These are phyloP conservation scores for Seriola quinqueradiata DNA, from an alignment of 2,113 vertebrate species.

Conservation along the genomic window DNA sequence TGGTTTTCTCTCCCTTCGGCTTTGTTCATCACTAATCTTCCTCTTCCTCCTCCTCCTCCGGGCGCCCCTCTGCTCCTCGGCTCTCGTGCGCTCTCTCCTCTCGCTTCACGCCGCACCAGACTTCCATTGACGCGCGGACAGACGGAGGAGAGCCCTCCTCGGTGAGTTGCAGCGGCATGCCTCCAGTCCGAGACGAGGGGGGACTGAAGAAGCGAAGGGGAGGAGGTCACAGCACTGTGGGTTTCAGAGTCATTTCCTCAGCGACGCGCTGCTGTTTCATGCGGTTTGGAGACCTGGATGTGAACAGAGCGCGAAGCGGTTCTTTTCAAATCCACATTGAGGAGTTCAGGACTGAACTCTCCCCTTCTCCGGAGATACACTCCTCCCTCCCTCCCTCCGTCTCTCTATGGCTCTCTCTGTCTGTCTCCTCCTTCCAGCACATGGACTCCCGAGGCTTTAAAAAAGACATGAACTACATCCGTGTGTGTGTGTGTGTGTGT, in stretches of 20 bases:
- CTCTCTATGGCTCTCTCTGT: slow-evolving; percentile 36
- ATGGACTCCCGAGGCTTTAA: slow-evolving; percentile 54
- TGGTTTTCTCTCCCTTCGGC: slow-evolving; percentile 8
- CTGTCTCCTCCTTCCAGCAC: slow-evolving; percentile 57
- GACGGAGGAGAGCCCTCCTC: slow-evolving; percentile 61
- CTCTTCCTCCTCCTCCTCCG: slow-evolving; percentile 54
- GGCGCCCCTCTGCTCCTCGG: slow-evolving; percentile 35
- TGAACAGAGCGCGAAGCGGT: slow-evolving; percentile 14
- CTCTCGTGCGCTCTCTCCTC: slow-evolving; percentile 47
- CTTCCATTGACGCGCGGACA: slow-evolving; percentile 61
- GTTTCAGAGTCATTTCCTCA: slow-evolving; percentile 47
- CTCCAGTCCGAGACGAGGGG: slow-evolving; percentile 28
- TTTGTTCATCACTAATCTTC: slow-evolving; percentile 44
- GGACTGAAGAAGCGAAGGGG: slow-evolving; percentile 4
- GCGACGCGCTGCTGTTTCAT: slow-evolving; percentile 20
- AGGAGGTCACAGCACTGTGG: slow-evolving; percentile 9
- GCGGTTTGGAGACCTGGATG: slow-evolving; percentile 22
- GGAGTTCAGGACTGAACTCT: slow-evolving; percentile 43
- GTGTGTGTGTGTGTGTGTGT: slow-evolving; percentile 37
- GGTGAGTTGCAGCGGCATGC: slow-evolving; percentile 54
- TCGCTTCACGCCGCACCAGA: slow-evolving; percentile 53
- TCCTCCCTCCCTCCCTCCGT: slow-evolving; percentile 46
- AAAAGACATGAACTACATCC: slow-evolving; percentile 60
- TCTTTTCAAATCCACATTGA: slow-evolving; percentile 51
- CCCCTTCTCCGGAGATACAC: slow-evolving; percentile 49